Evolutionary conservation across 2,888 invertebrate species (phyloP).

Genomic region (Oxycera nigricornis): DNA sequence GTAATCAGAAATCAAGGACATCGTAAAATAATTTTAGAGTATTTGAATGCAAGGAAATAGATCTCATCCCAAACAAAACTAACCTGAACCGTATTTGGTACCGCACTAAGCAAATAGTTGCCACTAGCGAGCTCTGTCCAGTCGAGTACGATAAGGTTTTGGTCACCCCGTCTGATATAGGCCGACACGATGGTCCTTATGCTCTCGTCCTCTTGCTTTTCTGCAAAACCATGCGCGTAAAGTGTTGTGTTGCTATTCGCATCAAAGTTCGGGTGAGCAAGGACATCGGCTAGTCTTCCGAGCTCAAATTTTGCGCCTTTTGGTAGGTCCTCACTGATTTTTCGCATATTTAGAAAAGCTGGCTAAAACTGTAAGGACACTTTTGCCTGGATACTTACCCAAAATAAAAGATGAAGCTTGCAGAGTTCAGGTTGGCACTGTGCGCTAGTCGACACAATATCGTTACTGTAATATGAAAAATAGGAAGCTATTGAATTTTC

Average conservation of each 20-base stretch:
- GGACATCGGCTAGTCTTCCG: background rate
- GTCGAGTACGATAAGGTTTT: background rate
- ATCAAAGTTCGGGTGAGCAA: background rate
- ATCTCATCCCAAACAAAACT: too few relatives aligned
- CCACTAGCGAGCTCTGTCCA: constrained; percentile 10
- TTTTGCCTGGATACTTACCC: constrained; percentile 2
- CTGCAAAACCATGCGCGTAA: constrained; percentile 14
- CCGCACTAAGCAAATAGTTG: background rate
- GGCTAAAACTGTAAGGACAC: background rate
- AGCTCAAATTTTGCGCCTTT: background rate
- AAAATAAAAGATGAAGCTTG: constrained; percentile 5
- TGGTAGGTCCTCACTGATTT: background rate
- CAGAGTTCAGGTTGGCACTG: background rate
- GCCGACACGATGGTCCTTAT: background rate
- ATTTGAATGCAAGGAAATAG: too few relatives aligned
- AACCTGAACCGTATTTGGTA: too few relatives aligned
- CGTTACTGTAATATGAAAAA: background rate
- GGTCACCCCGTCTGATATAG: background rate
- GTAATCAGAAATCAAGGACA: too few relatives aligned
- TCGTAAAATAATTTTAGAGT: too few relatives aligned
- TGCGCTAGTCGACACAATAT: background rate
- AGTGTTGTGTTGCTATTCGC: background rate
- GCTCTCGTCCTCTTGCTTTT: constrained; percentile 4
- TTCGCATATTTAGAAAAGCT: background rate
- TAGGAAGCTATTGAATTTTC: background rate